Base-by-base conservation (phyloP, 64 coral and sea anemone genomes). In the Stylophora pistillata region DNA sequence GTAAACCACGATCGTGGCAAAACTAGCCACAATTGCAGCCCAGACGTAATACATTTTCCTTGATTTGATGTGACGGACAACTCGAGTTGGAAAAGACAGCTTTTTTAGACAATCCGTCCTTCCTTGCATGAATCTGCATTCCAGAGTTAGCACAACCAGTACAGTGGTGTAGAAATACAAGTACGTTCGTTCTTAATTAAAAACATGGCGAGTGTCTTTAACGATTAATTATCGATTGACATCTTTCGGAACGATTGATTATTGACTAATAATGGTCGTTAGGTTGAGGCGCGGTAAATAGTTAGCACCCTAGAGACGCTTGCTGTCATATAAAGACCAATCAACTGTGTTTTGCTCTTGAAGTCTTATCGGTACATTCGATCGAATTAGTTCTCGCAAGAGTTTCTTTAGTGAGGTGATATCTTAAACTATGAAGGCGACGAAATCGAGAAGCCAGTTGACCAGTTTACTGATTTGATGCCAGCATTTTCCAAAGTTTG, bases 231-330 rank as follows among this genome's bases (percentile, higher is more conserved):
- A 82, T 82, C 78, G 78, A 80, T 61, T 80, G 32, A 29, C 28
- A 10, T 23, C 10, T 62, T 0, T 2, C 30, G 1, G 47, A 32
- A 41, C 32, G 79, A 82, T 31, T 26, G 79, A 82, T 5, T 25
- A 82, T 82, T 57, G 78, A 62, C 17, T 21, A 2, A 5, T n/a
- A 37, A 12, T 82, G 30, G 79, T 82, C 58, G 79, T 52, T 82
- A 82, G 23, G 79, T 60, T 10, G 20, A 16, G 31, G 59, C 31
- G 58, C 11, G 60, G 30, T 66, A 82, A 82, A 82, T 82, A 82
- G 30, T 82, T 82, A 33, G 60, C 58, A 82, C 79, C 78, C 17
- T 82, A 25, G 79, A 64, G 60, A 82, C 79, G 79, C 60, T 33
- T 76, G 37, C 23, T 76, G 16, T 33, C 53, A 37, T 53, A 54